phyloP scores from a whole-genome alignment of 2,888 invertebrate genomes.

The Frankliniella intonsa region DNA sequence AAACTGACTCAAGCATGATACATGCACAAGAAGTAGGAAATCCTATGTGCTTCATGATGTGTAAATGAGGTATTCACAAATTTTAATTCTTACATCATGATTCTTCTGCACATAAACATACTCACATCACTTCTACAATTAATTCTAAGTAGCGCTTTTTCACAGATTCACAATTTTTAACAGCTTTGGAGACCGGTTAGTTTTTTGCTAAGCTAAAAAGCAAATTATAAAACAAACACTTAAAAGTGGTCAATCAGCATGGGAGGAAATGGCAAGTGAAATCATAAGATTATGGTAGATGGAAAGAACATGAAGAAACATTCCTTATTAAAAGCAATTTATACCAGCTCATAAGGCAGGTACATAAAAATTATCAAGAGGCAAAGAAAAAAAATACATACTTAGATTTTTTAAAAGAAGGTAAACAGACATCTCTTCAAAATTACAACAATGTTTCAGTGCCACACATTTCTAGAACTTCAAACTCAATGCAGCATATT shows the following conservation, averaged over 20 bases:
- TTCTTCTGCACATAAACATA: neutral
- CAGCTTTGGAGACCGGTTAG: conserved; percentile 17
- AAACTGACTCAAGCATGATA: conserved; percentile 6
- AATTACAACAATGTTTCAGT: neutral
- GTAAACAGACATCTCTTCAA: neutral
- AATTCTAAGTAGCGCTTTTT: neutral
- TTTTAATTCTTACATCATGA: neutral
- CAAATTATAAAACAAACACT: neutral
- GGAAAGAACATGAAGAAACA: conserved; percentile 9
- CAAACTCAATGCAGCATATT: neutral
- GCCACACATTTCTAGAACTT: neutral
- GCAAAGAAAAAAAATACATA: neutral
- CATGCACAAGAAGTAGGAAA: neutral
- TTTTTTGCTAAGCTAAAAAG: neutral
- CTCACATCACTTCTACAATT: neutral
- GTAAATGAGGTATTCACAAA: neutral
- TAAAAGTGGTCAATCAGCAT: neutral
- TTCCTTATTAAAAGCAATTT: neutral
- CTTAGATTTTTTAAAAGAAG: neutral
- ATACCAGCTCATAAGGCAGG: neutral
- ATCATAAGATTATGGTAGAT: neutral
- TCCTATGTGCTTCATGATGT: neutral
- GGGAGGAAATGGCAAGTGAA: neutral
- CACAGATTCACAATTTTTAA: neutral
- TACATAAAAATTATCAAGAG: neutral